Evolutionary conservation across 2,113 vertebrate genomes (phyloP).

Genomic region (Puffinus mauretanicus): DNA sequence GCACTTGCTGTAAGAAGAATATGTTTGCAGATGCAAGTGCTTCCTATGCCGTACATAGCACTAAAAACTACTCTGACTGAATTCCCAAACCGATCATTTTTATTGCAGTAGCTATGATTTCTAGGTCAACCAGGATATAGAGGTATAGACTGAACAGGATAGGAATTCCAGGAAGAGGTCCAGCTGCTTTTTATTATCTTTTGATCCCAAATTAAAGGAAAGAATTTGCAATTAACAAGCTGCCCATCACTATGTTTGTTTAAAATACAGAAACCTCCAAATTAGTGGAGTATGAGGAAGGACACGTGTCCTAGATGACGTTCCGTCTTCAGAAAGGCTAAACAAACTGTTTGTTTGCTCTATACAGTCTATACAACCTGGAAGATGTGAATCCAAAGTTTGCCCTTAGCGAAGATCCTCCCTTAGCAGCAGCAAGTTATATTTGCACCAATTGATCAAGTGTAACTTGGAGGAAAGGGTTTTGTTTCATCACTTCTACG

Average conservation of each 20-base stretch:
- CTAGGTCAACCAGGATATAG: neutral
- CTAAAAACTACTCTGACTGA: constrained; percentile 11
- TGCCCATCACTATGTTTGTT: neutral
- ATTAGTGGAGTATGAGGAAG: neutral
- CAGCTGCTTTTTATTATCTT: neutral
- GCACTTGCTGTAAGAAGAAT: neutral
- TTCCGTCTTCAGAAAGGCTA: constrained; percentile 17
- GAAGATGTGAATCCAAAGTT: neutral
- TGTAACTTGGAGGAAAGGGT: constrained; percentile 21
- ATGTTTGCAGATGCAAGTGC: neutral
- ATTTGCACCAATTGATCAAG: constrained; percentile 26
- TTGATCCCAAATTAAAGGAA: neutral
- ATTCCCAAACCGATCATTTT: neutral
- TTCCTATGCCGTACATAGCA: neutral
- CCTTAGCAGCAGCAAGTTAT: constrained; percentile 34
- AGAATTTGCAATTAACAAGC: neutral
- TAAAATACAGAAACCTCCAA: neutral
- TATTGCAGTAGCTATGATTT: constrained; percentile 25
- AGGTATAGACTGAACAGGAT: neutral
- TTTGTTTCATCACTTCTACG: constrained; percentile 53
- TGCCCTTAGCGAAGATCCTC: constrained; percentile 11
- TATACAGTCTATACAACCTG: constrained; percentile 19
- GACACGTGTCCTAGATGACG: neutral
- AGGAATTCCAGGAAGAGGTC: constrained; percentile 24
- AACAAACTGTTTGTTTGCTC: neutral